These are phyloP conservation scores for Ciconia nigra DNA, from an alignment of 2,797 vertebrate species.

Conservation along the genomic window DNA sequence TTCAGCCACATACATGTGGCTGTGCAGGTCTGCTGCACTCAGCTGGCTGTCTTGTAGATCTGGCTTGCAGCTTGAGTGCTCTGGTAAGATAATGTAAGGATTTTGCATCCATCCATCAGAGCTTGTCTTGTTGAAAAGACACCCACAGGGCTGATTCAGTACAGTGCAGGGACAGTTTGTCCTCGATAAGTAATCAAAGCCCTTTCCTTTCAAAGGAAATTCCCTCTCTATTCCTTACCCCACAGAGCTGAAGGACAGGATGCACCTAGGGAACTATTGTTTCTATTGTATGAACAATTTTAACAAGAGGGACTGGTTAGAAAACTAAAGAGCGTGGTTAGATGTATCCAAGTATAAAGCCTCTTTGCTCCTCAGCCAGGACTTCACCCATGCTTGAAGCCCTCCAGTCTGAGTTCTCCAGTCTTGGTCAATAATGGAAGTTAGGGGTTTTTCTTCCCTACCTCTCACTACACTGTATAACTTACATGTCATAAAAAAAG, in stretches of 20 bases:
- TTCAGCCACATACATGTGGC: not conserved
- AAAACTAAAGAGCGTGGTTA: not conserved
- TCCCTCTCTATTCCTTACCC: not conserved
- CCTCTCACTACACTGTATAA: not conserved
- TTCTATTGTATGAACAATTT: not conserved
- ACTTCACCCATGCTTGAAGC: not conserved
- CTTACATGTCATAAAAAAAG: not conserved
- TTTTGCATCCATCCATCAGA: not conserved
- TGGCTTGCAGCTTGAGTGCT: not conserved
- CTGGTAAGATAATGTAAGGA: not conserved
- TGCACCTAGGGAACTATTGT: not conserved
- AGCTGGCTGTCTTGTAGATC: not conserved
- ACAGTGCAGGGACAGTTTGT: not conserved
- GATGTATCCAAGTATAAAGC: not conserved
- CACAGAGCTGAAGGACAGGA: not conserved
- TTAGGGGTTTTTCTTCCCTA: accelerated
- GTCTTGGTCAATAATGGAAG: not conserved
- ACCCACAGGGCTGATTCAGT: not conserved
- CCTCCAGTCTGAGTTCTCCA: not conserved
- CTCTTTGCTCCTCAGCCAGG: not conserved
- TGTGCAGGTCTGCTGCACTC: not conserved
- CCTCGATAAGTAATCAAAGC: not conserved
- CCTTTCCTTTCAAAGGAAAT: not conserved
- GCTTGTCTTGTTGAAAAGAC: not conserved
- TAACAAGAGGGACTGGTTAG: not conserved